phyloP scores from a whole-genome alignment of 2,888 invertebrate genomes.

The Leptura quadrifasciata region DNA sequence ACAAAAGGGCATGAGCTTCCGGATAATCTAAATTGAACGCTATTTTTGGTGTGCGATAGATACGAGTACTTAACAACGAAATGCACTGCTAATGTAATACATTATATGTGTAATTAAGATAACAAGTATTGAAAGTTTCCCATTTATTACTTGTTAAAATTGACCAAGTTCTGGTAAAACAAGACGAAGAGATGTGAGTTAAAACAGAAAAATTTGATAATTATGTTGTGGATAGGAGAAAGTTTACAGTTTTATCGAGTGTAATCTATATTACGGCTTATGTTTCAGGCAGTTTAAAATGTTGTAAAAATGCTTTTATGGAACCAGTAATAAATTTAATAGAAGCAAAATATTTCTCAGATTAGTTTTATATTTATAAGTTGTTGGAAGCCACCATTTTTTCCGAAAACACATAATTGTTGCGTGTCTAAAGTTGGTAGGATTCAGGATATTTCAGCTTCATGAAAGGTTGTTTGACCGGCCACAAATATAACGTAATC shows the following conservation, averaged over 20 bases:
- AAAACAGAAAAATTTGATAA: not conserved
- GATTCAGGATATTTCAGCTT: no score
- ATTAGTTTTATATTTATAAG: not conserved
- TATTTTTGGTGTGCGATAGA: slow-evolving; percentile 8
- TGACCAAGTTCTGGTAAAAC: not conserved
- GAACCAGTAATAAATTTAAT: not conserved
- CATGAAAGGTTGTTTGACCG: no score
- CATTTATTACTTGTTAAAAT: not conserved
- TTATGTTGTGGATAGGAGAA: not conserved
- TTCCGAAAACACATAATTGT: no score
- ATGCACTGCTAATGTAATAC: not conserved
- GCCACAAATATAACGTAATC: no score
- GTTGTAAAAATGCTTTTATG: not conserved
- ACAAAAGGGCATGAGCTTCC: slow-evolving; percentile 33
- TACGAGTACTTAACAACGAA: not conserved
- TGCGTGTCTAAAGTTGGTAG: no score
- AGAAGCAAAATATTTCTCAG: not conserved
- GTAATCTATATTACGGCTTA: not conserved
- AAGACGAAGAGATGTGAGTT: not conserved
- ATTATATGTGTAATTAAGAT: slow-evolving; percentile 2
- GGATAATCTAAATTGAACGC: slow-evolving; percentile 11
- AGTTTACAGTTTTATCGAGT: not conserved
- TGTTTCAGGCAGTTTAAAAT: not conserved
- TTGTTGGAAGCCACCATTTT: no score
- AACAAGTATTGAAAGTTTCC: not conserved